phyloP scores from a whole-genome alignment of 2,888 invertebrate species.

The Eumerus sabulonum region DNA sequence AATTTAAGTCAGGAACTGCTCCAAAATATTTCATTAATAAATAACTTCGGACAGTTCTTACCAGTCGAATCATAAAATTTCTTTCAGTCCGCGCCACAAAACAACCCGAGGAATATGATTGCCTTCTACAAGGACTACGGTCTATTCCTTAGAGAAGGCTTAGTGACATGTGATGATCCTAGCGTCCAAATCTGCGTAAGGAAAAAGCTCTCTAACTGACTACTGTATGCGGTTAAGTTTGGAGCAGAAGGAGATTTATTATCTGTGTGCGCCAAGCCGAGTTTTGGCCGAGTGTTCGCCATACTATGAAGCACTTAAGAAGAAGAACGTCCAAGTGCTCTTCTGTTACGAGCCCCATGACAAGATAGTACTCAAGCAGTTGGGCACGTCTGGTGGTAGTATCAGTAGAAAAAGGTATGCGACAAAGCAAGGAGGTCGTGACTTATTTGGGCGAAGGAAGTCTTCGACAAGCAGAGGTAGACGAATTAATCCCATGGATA shows the following conservation, averaged over 20 bases:
- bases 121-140: conserved; percentile 95
- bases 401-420: conserved; percentile 96
- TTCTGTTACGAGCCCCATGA: conserved; percentile 99
- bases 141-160: conserved; percentile 96
- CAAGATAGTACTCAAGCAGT: conserved; percentile 94
- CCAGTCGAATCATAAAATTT: conserved; percentile 90
- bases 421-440: conserved; percentile 83
- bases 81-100: conserved; percentile 91
- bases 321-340: conserved; percentile 92
- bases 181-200: conserved; percentile 85
- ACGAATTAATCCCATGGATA: conserved; percentile 89
- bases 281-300: conserved; percentile 95
- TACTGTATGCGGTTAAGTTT: conserved; percentile 87
- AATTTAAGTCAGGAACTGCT: conserved; percentile 97
- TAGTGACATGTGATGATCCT: conserved; percentile 90
- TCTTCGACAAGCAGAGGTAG: conserved; percentile 86
- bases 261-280: conserved; percentile 96
- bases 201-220: conserved; percentile 88
- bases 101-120: conserved; percentile 88
- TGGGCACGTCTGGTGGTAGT: conserved; percentile 89
- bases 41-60: conserved; percentile 90
- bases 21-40: conserved; percentile 96
- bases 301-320: conserved; percentile 95
- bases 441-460: conserved; percentile 84
- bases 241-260: conserved; percentile 92